phyloP scores from a whole-genome alignment of 2,113 vertebrate species.

The Motacilla alba region DNA sequence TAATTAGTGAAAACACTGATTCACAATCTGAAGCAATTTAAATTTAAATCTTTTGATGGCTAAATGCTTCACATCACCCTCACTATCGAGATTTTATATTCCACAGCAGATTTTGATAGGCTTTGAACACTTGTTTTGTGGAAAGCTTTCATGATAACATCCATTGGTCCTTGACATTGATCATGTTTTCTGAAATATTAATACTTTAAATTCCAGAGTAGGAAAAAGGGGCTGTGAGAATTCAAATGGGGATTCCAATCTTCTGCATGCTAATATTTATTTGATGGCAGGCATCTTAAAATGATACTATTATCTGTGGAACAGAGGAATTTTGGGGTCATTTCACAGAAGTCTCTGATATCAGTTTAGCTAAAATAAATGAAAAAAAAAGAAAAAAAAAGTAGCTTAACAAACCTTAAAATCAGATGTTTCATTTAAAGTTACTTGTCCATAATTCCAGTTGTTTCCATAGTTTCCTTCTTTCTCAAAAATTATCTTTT shows the following conservation, averaged over 20 bases:
- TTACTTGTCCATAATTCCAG: constrained; percentile 90
- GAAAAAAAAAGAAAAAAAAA: not conserved
- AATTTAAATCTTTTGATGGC: not conserved
- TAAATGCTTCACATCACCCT: not conserved
- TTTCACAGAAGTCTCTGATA: not conserved
- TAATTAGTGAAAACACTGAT: not conserved
- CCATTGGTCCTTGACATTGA: not conserved
- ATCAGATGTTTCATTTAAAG: constrained; percentile 75
- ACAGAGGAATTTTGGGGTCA: not conserved
- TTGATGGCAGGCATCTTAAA: not conserved
- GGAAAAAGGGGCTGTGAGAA: fast-evolving
- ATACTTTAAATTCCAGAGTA: not conserved
- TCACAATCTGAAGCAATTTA: not conserved
- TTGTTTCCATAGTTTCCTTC: constrained; percentile 87
- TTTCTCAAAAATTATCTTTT: constrained; percentile 76
- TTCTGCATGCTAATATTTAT: not conserved
- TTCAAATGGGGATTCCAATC: not conserved
- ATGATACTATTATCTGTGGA: not conserved
- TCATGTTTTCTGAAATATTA: not conserved
- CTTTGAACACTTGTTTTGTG: not conserved
- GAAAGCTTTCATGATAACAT: not conserved
- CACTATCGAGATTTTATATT: not conserved
- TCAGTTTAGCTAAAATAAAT: not conserved
- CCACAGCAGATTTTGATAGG: not conserved
- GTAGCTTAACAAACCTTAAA: constrained; percentile 72